Evolutionary conservation across 2,888 invertebrate genomes (phyloP).

Genomic region (Polyploca ridens): DNA sequence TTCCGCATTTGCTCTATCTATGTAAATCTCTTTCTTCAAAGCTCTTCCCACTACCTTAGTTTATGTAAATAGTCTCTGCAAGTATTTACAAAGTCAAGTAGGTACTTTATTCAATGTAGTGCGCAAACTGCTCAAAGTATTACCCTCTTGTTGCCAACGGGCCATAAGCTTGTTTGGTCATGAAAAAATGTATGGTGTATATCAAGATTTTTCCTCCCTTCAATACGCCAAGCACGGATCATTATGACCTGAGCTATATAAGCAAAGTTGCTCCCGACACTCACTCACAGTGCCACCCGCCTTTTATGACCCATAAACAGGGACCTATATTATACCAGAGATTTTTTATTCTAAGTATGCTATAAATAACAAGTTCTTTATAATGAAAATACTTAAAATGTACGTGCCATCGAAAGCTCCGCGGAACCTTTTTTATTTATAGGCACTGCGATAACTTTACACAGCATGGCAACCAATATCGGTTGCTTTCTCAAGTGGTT

Average conservation of each 20-base stretch:
- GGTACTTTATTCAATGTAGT: constrained; percentile 6
- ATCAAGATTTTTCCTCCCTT: constrained; percentile 29
- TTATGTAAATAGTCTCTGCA: not conserved
- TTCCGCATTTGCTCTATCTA: constrained; percentile 8
- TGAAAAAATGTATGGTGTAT: constrained; percentile 5
- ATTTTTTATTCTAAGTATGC: constrained; percentile 54
- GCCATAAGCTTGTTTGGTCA: constrained; percentile 1
- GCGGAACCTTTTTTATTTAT: not conserved
- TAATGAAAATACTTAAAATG: constrained; percentile 49
- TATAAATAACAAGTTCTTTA: constrained; percentile 52
- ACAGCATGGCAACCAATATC: not conserved
- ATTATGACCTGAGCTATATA: constrained; percentile 48
- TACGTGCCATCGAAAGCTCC: not conserved
- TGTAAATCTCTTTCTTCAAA: constrained; percentile 4
- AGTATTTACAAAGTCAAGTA: constrained; percentile 12
- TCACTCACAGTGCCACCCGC: constrained; percentile 38
- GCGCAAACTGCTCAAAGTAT: constrained; percentile 11
- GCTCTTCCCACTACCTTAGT: not conserved
- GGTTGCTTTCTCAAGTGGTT: too few relatives aligned
- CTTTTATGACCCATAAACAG: constrained; percentile 60
- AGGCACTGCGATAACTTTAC: not conserved
- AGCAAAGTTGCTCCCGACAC: constrained; percentile 46
- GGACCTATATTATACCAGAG: constrained; percentile 48
- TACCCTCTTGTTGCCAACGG: constrained; percentile 10
- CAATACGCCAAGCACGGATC: constrained; percentile 46